phyloP scores from a whole-genome alignment of 1,140 invertebrate genomes.

The Parasteatoda tepidariorum region DNA sequence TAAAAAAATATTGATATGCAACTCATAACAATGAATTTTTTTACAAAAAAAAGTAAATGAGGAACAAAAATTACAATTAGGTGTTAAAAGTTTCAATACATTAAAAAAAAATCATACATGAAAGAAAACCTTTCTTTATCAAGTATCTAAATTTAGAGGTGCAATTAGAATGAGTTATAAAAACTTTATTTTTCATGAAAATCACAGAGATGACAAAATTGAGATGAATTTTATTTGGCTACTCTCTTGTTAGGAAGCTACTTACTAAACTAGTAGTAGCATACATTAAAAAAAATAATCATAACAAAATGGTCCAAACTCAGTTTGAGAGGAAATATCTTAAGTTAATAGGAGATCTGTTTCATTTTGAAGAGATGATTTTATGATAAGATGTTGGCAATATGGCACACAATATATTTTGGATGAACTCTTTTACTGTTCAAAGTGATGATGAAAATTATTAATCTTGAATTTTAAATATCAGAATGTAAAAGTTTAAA shows the following conservation, averaged over 20 bases:
- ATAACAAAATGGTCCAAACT: background rate
- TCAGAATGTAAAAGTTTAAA: no score
- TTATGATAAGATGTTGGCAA: background rate
- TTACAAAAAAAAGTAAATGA: no score
- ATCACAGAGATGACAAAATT: background rate
- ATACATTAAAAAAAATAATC: constrained; percentile 6
- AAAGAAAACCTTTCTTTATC: background rate
- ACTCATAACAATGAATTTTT: no score
- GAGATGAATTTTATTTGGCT: constrained; percentile 10
- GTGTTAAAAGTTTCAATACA: no score
- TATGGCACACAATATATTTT: constrained; percentile 36
- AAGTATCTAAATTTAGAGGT: background rate
- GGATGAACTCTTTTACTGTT: background rate
- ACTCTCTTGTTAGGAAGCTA: background rate
- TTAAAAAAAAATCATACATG: no score
- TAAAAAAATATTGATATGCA: no score
- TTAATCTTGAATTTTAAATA: no score
- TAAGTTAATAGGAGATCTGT: background rate
- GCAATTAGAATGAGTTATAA: constrained; percentile 12
- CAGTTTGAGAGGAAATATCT: background rate
- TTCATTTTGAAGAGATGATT: background rate
- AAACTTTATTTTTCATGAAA: constrained; percentile 18
- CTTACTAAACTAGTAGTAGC: constrained; percentile 7
- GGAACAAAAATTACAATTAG: no score
- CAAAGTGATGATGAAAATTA: no score